These are phyloP conservation scores for Rhopalosiphum nymphaeae DNA, from an alignment of 2,888 invertebrate species.

Conservation along the genomic window DNA sequence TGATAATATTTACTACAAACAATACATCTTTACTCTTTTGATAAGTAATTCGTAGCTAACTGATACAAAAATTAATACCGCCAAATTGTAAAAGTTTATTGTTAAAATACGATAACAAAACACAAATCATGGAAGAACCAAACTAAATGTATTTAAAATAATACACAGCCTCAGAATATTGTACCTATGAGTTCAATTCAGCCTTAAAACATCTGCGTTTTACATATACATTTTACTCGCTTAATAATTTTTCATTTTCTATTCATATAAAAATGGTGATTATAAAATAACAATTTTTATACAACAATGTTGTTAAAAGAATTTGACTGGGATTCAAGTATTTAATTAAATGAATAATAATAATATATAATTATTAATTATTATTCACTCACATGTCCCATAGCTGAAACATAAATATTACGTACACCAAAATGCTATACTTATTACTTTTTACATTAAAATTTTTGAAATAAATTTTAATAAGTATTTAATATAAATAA, in stretches of 20 bases:
- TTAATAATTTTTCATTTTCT: background rate
- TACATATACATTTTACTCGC: background rate
- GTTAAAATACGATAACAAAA: constrained; percentile 8
- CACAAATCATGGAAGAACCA: background rate
- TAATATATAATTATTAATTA: background rate
- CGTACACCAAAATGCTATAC: background rate
- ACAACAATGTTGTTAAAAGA: background rate
- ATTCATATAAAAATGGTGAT: background rate
- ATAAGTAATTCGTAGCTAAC: background rate
- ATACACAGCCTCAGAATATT: background rate
- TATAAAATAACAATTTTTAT: background rate
- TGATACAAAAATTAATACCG: background rate
- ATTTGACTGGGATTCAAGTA: background rate
- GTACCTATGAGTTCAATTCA: too few relatives aligned
- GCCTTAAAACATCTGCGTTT: too few relatives aligned
- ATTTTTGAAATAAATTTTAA: background rate
- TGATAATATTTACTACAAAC: background rate
- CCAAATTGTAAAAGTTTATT: background rate
- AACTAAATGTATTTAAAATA: background rate
- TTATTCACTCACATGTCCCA: background rate
- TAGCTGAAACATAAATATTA: background rate
- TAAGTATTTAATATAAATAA: background rate
- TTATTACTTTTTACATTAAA: background rate
- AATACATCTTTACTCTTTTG: background rate
- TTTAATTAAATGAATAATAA: background rate